Evolutionary conservation across 2,888 invertebrate genomes (phyloP).

Genomic region (Phengaris alcon): DNA sequence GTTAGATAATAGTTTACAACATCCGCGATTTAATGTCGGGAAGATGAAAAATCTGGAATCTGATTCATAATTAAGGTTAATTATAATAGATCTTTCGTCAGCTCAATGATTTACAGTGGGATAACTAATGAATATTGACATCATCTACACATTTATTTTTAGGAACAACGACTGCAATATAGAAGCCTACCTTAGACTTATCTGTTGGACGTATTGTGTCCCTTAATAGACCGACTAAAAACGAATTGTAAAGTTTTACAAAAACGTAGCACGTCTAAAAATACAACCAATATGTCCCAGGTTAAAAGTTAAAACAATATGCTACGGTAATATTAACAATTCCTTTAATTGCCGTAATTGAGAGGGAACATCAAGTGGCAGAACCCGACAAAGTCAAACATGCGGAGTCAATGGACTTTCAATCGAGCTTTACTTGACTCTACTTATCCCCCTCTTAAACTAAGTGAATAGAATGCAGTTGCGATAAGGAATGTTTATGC

Average conservation of each 20-base stretch:
- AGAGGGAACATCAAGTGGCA: constrained; percentile 17
- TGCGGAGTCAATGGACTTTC: constrained; percentile 27
- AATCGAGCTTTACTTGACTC: constrained; percentile 21
- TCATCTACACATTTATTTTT: background rate
- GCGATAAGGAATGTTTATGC: background rate
- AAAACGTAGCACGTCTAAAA: background rate
- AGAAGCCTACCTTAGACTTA: no score
- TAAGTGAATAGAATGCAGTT: background rate
- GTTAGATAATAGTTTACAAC: constrained; percentile 62
- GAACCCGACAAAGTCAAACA: constrained; percentile 20
- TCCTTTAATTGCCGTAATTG: constrained; percentile 18
- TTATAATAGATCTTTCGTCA: constrained; percentile 7
- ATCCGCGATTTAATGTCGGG: constrained; percentile 52
- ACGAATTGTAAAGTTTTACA: no score
- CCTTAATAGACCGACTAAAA: no score
- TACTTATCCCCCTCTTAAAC: constrained; percentile 20
- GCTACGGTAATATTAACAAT: constrained; percentile 15
- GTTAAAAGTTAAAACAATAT: constrained; percentile 20
- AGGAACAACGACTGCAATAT: no score
- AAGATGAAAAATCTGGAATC: constrained; percentile 25
- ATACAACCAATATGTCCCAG: constrained; percentile 8
- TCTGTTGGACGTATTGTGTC: no score
- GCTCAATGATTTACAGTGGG: background rate
- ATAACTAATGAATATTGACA: background rate
- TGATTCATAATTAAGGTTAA: constrained; percentile 42